Evolutionary conservation across 2,113 vertebrate species (phyloP).

Genomic region (Ginglymostoma cirratum): DNA sequence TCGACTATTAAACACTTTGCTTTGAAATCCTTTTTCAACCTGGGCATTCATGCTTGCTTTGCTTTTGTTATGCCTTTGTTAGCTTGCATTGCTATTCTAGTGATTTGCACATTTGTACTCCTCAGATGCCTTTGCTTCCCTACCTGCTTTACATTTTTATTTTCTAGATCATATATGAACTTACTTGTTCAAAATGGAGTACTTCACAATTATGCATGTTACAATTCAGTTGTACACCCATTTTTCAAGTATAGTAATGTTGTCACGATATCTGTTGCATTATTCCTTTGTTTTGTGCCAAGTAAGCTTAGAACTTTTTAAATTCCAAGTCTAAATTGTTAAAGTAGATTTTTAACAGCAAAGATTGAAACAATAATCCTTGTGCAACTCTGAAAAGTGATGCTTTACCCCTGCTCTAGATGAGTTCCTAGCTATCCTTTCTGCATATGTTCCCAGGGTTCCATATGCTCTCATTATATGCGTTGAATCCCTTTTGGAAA

Average conservation of each 20-base stretch:
- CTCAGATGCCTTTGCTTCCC: not conserved
- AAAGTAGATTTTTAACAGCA: not conserved
- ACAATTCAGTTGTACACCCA: not conserved
- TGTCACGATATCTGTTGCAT: not conserved
- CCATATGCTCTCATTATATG: not conserved
- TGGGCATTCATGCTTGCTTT: not conserved
- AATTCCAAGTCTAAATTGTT: not conserved
- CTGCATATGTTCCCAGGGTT: not conserved
- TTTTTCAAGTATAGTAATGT: not conserved
- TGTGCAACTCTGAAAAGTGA: not conserved
- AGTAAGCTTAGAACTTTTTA: not conserved
- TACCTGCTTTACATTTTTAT: not conserved
- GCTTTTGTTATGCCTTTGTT: not conserved
- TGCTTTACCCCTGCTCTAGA: not conserved
- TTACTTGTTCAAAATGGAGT: not conserved
- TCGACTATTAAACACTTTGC: not conserved
- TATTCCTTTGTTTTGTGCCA: not conserved
- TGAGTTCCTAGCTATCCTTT: not conserved
- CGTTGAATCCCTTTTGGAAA: not conserved
- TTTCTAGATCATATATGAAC: not conserved
- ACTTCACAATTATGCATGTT: not conserved
- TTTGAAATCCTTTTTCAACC: not conserved
- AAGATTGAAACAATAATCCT: not conserved
- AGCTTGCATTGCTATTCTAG: not conserved
- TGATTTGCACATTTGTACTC: not conserved